Evolutionary conservation across 2,797 vertebrate genomes (phyloP).

Genomic region (Melanogrammus aeglefinus): DNA sequence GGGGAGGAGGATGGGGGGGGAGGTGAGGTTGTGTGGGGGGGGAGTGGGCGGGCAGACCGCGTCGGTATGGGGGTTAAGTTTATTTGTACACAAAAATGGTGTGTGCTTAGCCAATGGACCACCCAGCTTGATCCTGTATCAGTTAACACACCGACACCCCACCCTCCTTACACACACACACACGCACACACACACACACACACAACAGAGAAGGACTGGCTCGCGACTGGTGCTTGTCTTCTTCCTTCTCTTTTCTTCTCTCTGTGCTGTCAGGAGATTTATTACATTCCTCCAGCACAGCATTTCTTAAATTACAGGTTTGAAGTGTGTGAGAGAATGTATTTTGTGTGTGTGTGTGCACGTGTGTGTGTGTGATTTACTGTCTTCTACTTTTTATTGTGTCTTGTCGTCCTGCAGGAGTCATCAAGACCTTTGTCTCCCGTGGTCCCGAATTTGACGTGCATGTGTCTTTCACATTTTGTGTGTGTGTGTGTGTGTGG

Average conservation of each 20-base stretch:
- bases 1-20: conserved; percentile 30
- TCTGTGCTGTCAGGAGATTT: conserved; percentile 72
- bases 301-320: conserved; percentile 81
- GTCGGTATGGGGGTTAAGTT: conserved; percentile 74
- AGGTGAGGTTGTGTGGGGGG: conserved; percentile 17
- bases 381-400: conserved; percentile 57
- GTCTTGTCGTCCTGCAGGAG: conserved; percentile 59
- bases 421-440: conserved; percentile 56
- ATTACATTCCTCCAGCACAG: conserved; percentile 71
- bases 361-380: conserved; percentile 54
- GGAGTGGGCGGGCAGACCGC: conserved; percentile 66
- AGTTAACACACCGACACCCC: conserved; percentile 65
- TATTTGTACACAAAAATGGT: conserved; percentile 82
- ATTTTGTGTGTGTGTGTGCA: conserved; percentile 30
- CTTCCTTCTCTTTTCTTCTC: conserved; percentile 37
- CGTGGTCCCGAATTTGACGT: conserved; percentile 48
- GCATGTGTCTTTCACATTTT: conserved; percentile 25
- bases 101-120: conserved; percentile 66
- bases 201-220: conserved; percentile 48
- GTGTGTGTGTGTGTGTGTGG: conserved; percentile 27
- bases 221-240: conserved; percentile 44
- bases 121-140: conserved; percentile 71
- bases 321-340: conserved; percentile 39
- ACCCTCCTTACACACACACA: conserved; percentile 38
- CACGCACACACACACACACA: conserved; percentile 23